These are phyloP conservation scores for Peromyscus melanophrys DNA, from an alignment of 2,797 vertebrate species.

Conservation along the genomic window DNA sequence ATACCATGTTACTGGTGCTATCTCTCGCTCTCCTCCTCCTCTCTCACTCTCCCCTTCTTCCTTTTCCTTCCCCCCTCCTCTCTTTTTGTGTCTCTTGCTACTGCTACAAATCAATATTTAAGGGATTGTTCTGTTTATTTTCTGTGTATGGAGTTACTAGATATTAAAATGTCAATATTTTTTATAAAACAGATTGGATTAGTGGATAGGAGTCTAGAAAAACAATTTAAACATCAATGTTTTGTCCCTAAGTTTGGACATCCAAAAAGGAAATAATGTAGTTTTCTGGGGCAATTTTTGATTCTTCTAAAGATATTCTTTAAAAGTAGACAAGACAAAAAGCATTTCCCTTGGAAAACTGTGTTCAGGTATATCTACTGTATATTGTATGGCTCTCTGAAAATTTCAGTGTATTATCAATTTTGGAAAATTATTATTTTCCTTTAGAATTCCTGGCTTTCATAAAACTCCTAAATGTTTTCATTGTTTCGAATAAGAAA, in stretches of 20 bases:
- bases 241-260: not conserved
- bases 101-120: not conserved
- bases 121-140: not conserved
- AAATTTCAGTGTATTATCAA: not conserved
- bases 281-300: not conserved
- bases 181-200: not conserved
- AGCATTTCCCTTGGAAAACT: not conserved
- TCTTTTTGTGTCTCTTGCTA: not conserved
- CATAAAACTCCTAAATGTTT: not conserved
- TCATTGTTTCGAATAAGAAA: not conserved
- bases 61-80: not conserved
- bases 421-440: not conserved
- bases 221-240: conserved; percentile 17
- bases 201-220: not conserved
- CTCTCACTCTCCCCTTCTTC: too few relatives aligned
- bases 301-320: not conserved
- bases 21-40: too few relatives aligned
- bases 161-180: conserved; percentile 29
- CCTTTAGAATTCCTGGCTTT: not conserved
- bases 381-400: not conserved
- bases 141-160: not conserved
- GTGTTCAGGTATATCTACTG: not conserved
- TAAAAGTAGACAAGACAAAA: not conserved
- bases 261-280: not conserved
- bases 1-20: not conserved